Evolutionary conservation across 2,888 invertebrate species (phyloP), one percentile per base, ranked within the genome.

Genomic region (Thereva unica): DNA sequence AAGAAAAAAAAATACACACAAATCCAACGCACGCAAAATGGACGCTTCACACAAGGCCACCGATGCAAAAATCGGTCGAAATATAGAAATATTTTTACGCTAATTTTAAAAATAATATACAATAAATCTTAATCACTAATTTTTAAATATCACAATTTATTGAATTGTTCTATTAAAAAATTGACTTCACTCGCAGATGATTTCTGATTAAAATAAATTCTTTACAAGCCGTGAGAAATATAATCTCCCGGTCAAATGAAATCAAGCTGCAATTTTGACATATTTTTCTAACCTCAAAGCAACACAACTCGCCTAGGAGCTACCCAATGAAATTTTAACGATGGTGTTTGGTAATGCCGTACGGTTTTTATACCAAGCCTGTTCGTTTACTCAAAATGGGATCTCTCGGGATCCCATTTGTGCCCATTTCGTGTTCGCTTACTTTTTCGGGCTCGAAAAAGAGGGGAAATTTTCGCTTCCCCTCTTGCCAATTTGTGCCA

Each of bases 1-100:
- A 23, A 23, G 23, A 50, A 45, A 44, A 45, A 40, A 61, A 61
- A 61, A 61, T 61, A 61, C 49, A 61, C 49, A 23, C 23, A 23
- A 23, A 23, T 23, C 23, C 23, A 23, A 23, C 23, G 23, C 23
- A 23, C 23, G 38, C 61, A 61, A 61, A 50, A 61, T 61, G 61
- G 61, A 50, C 41, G 61, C 10, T 47, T 38, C 40, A 40, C 12
- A 61, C 40, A 61, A 50, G 23, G 61, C 50, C 50, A 49, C 49
- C 61, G 50, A 41, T 34, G 57, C 34, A 23, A 23, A 23, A 23
- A 23, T 23, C 23, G 23, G 23, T 23, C 23, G 23, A 23, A 23
- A 23, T 23, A 23, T 23, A 23, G 23, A 23, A 23, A 23, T 1
- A 23, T 23, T 23, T 23, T 23, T 23, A 23, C 23, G 23, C 23